phyloP scores from a whole-genome alignment of 2,113 vertebrate species.

The Syngnathus scovelli region DNA sequence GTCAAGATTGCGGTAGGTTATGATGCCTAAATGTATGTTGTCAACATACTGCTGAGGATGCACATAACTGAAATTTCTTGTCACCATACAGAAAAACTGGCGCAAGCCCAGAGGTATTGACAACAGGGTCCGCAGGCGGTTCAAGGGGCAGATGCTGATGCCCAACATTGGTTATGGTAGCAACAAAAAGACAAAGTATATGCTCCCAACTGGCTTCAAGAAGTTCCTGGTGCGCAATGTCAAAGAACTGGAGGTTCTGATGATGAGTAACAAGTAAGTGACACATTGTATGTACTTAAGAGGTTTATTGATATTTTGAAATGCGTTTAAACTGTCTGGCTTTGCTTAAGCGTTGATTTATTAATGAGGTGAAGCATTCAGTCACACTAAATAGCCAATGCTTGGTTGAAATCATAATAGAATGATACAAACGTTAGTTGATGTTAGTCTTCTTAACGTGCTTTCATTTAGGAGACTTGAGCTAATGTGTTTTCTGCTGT shows the following conservation, averaged over 20 bases:
- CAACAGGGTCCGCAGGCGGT: conserved; percentile 91
- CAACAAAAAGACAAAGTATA: conserved; percentile 97
- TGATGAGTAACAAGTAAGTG: conserved; percentile 98
- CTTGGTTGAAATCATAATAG: too few species aligned
- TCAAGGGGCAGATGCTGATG: conserved; percentile 99
- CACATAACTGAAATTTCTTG: background rate
- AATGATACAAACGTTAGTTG: too few species aligned
- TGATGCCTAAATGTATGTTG: background rate
- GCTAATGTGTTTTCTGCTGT: too few species aligned
- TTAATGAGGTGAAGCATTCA: too few species aligned
- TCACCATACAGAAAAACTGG: conserved; percentile 80
- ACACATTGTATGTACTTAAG: background rate
- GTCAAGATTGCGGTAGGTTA: conserved; percentile 89
- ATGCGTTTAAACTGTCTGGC: background rate
- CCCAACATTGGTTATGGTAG: conserved; percentile 98
- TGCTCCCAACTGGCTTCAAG: conserved; percentile 90
- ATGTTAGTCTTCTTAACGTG: too few species aligned
- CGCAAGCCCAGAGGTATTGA: conserved; percentile 96
- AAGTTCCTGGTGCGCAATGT: conserved; percentile 96
- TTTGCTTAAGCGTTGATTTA: too few species aligned
- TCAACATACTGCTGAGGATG: background rate
- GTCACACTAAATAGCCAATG: too few species aligned
- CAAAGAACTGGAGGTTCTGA: conserved; percentile 93
- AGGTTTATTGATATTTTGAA: background rate
- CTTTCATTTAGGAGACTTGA: too few species aligned